These are phyloP conservation scores for Heliconius hewitsoni DNA, from an alignment of 1,140 invertebrate genomes.

Conservation along the genomic window DNA sequence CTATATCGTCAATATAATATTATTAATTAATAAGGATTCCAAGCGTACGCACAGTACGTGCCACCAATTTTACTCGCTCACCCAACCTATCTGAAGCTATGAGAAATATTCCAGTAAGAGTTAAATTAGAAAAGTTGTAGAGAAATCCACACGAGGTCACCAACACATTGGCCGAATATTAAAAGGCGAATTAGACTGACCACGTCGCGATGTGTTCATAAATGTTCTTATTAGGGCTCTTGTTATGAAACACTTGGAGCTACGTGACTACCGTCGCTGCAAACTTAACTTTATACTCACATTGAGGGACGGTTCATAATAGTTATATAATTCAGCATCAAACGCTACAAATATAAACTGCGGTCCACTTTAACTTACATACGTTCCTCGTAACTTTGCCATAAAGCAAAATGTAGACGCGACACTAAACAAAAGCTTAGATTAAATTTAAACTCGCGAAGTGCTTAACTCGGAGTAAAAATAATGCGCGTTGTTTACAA, in stretches of 20 bases:
- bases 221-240: slow-evolving; percentile 67
- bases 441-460: slow-evolving; percentile 47
- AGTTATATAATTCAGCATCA: slow-evolving; percentile 42
- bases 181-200: slow-evolving; percentile 69
- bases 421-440: slow-evolving; percentile 49
- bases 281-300: slow-evolving; percentile 41
- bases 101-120: slow-evolving; percentile 63
- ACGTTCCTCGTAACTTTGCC: slow-evolving; percentile 44
- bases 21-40: slow-evolving; percentile 56
- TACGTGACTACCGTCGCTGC: slow-evolving; percentile 51
- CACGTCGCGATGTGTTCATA: slow-evolving; percentile 60
- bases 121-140: slow-evolving; percentile 68
- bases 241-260: slow-evolving; percentile 53
- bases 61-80: slow-evolving; percentile 58
- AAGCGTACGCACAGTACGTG: slow-evolving; percentile 46
- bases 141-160: slow-evolving; percentile 49
- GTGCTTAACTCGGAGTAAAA: slow-evolving; percentile 39
- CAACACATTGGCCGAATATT: slow-evolving; percentile 69
- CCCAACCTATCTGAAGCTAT: slow-evolving; percentile 37
- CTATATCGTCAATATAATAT: not conserved
- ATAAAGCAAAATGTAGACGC: slow-evolving; percentile 46
- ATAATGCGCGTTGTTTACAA: slow-evolving; percentile 39
- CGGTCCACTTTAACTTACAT: slow-evolving; percentile 50
- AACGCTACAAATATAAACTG: slow-evolving; percentile 46
- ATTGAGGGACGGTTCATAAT: slow-evolving; percentile 30